Evolutionary conservation across 2,113 vertebrate species (phyloP), one percentile per base, ranked within the genome.

Genomic region (Phyllostomus hastatus): DNA sequence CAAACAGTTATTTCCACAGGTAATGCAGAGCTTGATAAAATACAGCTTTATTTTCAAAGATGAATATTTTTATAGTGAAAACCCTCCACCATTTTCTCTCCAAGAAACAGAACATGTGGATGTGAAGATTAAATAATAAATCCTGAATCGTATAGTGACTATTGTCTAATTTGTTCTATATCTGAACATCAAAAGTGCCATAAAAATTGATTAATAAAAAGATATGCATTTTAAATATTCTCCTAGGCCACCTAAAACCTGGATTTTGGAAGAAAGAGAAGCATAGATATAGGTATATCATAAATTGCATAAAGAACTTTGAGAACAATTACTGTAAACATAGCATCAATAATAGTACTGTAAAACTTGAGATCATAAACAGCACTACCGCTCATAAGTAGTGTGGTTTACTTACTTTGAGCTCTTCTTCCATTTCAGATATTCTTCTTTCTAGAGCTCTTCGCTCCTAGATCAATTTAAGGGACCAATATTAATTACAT

Each of bases 371-470:
- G 50, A 26, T 61, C 20, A 73, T 10, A 75, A 67, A 50, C 0
- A 57, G 88, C 17, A 91, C 52, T 33, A 12, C 59, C 31, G 84
- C 64, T 86, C 31, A 31, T n/a, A 46, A 80, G 22, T 2, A 96
- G 57, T 59, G 87, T 17, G 20, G 0, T 41, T 33, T 59, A 98
- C 98, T 98, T 99, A 99, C 99, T 99, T 99, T 99, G 90, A 99
- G 99, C 98, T 99, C 99, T 98, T 99, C 99, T 99, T 99, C 99
- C 99, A 99, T 99, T 98, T 99, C 99, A 99, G 99, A 99, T 98
- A 99, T 99, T 99, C 99, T 99, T 99, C 99, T 99, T 99, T 99
- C 99, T 98, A 99, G 99, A 91, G 99, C 99, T 99, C 99, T 99
- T 99, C 99, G 99, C 99, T 99, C 99, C 99, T 99, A 98, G 84